These are phyloP conservation scores for Ailuropoda melanoleuca DNA, from an alignment of 2,113 vertebrate genomes.

Conservation along the genomic window DNA sequence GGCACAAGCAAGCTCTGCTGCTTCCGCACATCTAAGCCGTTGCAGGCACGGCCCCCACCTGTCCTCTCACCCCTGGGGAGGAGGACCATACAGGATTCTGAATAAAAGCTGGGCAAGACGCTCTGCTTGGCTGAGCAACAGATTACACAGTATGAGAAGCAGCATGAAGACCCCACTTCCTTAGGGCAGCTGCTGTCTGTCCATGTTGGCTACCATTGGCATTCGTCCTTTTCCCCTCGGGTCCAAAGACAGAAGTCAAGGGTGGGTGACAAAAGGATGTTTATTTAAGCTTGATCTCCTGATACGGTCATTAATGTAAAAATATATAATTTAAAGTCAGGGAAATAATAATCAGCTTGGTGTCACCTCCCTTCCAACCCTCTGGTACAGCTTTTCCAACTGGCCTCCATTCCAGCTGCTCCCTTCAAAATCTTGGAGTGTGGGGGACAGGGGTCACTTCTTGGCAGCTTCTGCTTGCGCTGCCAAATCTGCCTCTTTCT, in stretches of 20 bases:
- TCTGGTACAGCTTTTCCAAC: neutral
- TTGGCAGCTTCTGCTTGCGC: conserved; percentile 77
- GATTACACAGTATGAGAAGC: neutral
- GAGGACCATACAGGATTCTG: neutral
- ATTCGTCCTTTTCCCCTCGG: neutral
- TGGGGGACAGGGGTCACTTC: conserved; percentile 62
- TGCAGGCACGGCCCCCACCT: rapidly evolving
- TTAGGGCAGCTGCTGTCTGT: neutral
- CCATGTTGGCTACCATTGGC: neutral
- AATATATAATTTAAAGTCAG: neutral
- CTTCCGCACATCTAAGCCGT: neutral
- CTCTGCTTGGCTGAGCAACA: neutral
- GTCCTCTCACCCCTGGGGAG: neutral
- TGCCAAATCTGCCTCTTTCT: conserved; percentile 78
- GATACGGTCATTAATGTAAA: neutral
- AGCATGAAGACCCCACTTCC: neutral
- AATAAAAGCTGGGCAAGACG: neutral
- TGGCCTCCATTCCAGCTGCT: neutral
- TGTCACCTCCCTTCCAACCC: neutral
- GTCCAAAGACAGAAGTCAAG: neutral
- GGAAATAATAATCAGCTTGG: neutral
- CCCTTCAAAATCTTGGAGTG: neutral
- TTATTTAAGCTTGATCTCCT: conserved; percentile 55
- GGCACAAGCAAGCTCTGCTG: neutral
- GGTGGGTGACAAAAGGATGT: neutral